Evolutionary conservation across 2,113 vertebrate species (phyloP), one percentile per base, ranked within the genome.

Genomic region (Centropus bengalensis): DNA sequence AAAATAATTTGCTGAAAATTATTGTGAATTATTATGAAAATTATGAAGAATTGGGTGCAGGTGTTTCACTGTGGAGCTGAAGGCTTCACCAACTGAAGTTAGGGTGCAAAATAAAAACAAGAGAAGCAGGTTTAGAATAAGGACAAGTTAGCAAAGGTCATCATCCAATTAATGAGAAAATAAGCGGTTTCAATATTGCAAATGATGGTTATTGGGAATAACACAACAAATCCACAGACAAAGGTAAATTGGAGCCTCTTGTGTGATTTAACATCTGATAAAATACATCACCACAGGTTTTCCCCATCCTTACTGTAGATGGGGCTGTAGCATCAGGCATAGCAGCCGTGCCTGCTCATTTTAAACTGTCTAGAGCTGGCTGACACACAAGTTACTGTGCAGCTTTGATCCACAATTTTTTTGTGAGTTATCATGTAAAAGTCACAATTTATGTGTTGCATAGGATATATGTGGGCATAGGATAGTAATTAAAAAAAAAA

Each of bases 281-380:
- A 88, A 77, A 75, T 6, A 14, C 23, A 59, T 88, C 55, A 58
- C 10, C 18, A 40, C 4, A 12, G 26, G 13, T 20, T 70, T 51
- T 70, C 62, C 79, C 76, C 44, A 10, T 77, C 18, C 28, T 74
- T 52, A 73, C 96, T 91, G 82, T 86, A 97, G 96, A 73, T 97
- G 97, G 97, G 68, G 84, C 88, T 96, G 73, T 88, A 76, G 42
- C 81, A 94, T 94, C 94, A 96, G 91, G 10, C 7, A 18, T 19
- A 51, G 5, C 10, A 36, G 36, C 8, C 13, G 12, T n/a, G 22
- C 7, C 14, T 59, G 9, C 33, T 56, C 8, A 38, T 80, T 80
- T 89, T 33, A 74, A 91, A 59, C 9, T 7, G 1, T 10, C 9
- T 38, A 26, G 4, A 40, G 51, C 0, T 32, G 20, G 38, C 32